Percentiles rank a stretch among this genome's conserved stretches.
Evolutionary conservation across 64 coral and sea anemone genomes (phyloP).

Genomic region (Acropora tenuis): DNA sequence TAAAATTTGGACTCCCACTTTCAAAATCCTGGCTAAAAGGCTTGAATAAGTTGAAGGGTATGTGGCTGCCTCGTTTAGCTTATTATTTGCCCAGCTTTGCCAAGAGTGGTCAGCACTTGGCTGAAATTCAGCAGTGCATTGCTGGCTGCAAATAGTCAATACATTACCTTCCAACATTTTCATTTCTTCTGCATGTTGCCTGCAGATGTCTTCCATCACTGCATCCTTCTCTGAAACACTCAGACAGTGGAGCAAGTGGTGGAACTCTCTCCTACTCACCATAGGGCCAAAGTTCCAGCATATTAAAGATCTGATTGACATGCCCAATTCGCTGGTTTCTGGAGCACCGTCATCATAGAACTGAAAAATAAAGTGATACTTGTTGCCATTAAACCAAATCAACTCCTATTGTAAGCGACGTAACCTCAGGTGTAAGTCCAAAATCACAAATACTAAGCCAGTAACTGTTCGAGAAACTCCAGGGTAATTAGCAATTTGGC

Average conservation of each 20-base stretch:
- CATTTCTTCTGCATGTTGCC: conserved; percentile 16
- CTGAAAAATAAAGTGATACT: too few species aligned
- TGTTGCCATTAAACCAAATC: too few species aligned
- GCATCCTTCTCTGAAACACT: conserved; percentile 1
- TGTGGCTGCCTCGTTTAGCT: conserved; percentile 40
- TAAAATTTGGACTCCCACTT: too few species aligned
- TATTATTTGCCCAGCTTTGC: conserved; percentile 55
- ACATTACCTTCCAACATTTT: conserved; percentile 54
- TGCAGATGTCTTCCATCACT: not conserved
- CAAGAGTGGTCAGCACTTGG: conserved; percentile 43
- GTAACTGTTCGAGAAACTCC: too few species aligned
- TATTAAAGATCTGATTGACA: not conserved
- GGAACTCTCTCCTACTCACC: conserved; percentile 17
- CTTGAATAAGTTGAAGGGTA: conserved; percentile 58
- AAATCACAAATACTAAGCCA: too few species aligned
- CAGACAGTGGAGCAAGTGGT: conserved; percentile 22
- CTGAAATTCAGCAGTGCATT: conserved; percentile 58
- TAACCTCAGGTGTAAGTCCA: too few species aligned
- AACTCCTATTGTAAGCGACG: too few species aligned
- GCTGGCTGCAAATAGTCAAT: not conserved
- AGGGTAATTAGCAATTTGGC: too few species aligned
- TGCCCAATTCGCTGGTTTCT: not conserved
- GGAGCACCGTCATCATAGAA: not conserved
- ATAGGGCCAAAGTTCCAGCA: not conserved
- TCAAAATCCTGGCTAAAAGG: too few species aligned